Percentiles rank a stretch among this genome's conserved stretches.
Evolutionary conservation across 1,140 invertebrate genomes (phyloP).

Genomic region (Drosophila kurseongensis): DNA sequence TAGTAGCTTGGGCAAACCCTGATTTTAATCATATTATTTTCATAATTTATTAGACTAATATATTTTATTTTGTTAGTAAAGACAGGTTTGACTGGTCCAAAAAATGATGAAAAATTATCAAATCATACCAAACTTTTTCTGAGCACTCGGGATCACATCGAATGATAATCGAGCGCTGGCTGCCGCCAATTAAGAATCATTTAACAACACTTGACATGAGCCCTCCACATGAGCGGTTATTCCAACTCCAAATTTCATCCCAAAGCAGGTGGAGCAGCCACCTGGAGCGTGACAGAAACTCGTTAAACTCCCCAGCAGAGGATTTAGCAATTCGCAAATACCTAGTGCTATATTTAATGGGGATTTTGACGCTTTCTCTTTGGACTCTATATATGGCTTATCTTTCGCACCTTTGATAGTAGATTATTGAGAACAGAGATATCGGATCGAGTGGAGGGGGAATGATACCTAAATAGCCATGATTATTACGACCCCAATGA

Average conservation of each 20-base stretch:
- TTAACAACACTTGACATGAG: slow-evolving; percentile 50
- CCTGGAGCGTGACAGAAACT: slow-evolving; percentile 22
- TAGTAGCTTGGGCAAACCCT: too few species aligned
- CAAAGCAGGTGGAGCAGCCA: slow-evolving; percentile 1
- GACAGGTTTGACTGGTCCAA: too few species aligned
- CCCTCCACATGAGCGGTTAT: slow-evolving; percentile 16
- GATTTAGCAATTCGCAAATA: neutral
- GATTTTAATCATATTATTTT: too few species aligned
- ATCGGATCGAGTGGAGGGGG: neutral
- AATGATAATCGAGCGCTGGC: slow-evolving; percentile 44
- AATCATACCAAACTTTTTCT: too few species aligned
- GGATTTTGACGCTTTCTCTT: slow-evolving; percentile 2
- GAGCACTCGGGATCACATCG: too few species aligned
- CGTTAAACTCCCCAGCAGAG: neutral
- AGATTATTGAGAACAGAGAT: slow-evolving; percentile 23
- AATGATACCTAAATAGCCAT: slow-evolving; percentile 21
- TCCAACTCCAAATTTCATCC: neutral
- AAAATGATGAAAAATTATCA: too few species aligned
- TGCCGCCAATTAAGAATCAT: slow-evolving; percentile 53
- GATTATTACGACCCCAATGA: slow-evolving; percentile 37
- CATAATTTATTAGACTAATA: too few species aligned
- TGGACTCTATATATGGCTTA: slow-evolving; percentile 2
- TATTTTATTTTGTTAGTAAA: too few species aligned
- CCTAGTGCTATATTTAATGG: neutral
- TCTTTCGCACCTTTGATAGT: slow-evolving; percentile 7